phyloP scores from a whole-genome alignment of 2,113 vertebrate species.

The Uropsilus gracilis region DNA sequence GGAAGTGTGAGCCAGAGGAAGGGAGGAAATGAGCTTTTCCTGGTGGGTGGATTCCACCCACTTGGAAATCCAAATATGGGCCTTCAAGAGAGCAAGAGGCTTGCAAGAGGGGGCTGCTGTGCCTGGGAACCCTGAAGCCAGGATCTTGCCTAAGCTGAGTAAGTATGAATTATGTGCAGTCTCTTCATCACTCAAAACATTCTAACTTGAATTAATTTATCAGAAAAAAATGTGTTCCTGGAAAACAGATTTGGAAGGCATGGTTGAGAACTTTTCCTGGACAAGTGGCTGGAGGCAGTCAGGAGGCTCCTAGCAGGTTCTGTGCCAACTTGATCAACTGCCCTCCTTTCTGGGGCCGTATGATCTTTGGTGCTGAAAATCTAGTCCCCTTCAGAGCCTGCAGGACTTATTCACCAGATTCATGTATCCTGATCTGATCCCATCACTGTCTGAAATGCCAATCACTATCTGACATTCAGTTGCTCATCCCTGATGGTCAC shows the following conservation, averaged over 20 bases:
- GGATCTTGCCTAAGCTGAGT: neutral
- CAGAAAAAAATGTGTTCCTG: neutral
- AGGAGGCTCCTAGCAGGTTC: neutral
- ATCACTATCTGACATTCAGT: neutral
- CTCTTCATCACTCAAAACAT: constrained; percentile 12
- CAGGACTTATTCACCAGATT: neutral
- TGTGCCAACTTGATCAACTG: neutral
- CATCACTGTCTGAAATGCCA: neutral
- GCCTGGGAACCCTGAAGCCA: neutral
- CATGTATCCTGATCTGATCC: neutral
- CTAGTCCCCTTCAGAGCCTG: neutral
- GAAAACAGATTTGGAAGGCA: constrained; percentile 5
- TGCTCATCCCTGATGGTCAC: neutral
- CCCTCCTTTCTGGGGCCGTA: neutral
- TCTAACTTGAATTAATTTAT: neutral
- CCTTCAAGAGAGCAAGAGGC: neutral
- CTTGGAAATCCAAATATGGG: constrained; percentile 54
- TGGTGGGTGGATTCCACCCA: constrained; percentile 6
- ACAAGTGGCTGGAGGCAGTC: neutral
- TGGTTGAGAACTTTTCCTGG: neutral
- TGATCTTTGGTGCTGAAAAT: neutral
- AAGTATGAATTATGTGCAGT: neutral
- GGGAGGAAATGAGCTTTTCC: constrained; percentile 63
- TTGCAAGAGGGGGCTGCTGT: neutral
- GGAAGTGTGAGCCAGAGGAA: constrained; percentile 6